Evolutionary conservation across 2,888 invertebrate species (phyloP).

Genomic region (Arrhopalites spinosus): DNA sequence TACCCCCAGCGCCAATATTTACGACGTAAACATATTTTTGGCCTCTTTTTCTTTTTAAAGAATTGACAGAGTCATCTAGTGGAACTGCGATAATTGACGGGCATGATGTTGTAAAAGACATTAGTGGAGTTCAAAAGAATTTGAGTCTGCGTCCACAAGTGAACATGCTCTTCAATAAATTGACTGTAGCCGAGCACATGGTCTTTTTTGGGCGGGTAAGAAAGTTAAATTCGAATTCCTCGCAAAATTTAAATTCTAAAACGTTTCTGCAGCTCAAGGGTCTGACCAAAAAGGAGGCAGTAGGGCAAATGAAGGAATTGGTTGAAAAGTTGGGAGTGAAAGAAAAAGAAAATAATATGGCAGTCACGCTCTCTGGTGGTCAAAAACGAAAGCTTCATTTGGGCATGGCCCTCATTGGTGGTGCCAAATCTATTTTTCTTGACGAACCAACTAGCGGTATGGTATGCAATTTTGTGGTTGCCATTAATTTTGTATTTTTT

Average conservation of each 20-base stretch:
- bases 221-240: not conserved
- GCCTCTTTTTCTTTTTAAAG: not conserved
- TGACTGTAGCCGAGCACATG: not conserved
- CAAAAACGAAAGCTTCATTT: not conserved
- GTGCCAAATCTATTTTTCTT: not conserved
- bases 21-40: not conserved
- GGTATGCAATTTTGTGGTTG: not conserved
- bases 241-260: not conserved
- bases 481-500: not conserved
- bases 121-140: not conserved
- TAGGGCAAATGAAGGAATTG: not conserved
- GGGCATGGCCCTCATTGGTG: not conserved
- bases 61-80: not conserved
- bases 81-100: not conserved
- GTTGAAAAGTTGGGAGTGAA: not conserved
- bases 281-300: not conserved
- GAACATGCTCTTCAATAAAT: not conserved
- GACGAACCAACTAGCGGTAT: not conserved
- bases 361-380: not conserved
- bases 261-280: not conserved
- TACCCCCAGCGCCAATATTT: not conserved
- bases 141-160: not conserved
- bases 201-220: not conserved
- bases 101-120: not conserved
- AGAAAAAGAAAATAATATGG: not conserved